Evolutionary conservation across 1,140 invertebrate genomes (phyloP).

Genomic region (Gyrodactylus bullatarudis): DNA sequence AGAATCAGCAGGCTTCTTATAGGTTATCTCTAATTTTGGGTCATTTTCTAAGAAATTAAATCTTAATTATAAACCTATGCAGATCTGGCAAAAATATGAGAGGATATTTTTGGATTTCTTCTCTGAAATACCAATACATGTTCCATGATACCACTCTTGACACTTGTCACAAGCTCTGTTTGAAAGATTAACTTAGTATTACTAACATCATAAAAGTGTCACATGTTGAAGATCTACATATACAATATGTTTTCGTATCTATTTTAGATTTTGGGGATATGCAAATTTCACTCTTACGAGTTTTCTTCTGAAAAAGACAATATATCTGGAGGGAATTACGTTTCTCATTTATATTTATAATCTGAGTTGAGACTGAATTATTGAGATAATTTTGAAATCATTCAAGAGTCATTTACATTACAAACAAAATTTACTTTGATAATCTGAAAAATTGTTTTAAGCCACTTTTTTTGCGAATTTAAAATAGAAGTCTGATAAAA

Average conservation of each 20-base stretch:
- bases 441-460: too few relatives aligned
- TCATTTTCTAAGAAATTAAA: neutral
- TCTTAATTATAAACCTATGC: conserved; percentile 9
- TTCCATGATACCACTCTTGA: conserved; percentile 92
- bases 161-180: conserved; percentile 60
- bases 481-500: too few relatives aligned
- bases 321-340: neutral
- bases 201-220: conserved; percentile 76
- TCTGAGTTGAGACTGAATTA: too few relatives aligned
- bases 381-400: too few relatives aligned
- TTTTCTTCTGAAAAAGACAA: neutral
- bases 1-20: neutral
- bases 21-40: neutral
- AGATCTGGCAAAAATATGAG: conserved; percentile 43
- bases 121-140: conserved; percentile 72
- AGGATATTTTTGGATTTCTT: conserved; percentile 62
- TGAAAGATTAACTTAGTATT: conserved; percentile 9
- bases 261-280: neutral
- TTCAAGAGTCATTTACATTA: too few relatives aligned
- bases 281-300: neutral
- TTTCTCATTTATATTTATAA: neutral
- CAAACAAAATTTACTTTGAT: too few relatives aligned
- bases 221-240: conserved; percentile 60
- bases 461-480: too few relatives aligned
- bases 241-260: conserved; percentile 43